Percentiles rank a stretch among this genome's conserved stretches.
phyloP scores from a whole-genome alignment of 2,888 invertebrate species.

The Drosophila lutescens region DNA sequence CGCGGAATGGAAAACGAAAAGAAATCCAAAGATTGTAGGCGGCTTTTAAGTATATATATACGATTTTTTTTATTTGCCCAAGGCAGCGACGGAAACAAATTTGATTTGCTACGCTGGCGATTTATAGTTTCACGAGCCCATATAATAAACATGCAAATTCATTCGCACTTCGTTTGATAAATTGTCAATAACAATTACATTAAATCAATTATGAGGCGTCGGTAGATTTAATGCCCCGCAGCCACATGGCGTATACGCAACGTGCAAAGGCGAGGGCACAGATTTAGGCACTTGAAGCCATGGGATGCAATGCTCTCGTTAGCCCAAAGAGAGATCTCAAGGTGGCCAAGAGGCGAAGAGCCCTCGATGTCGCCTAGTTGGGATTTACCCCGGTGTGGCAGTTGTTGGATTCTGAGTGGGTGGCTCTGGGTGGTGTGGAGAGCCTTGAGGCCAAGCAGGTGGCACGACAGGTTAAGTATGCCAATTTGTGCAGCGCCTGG shows the following conservation, averaged over 20 bases:
- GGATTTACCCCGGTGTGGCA: slow-evolving; percentile 11
- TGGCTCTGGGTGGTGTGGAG: neutral
- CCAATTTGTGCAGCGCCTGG: slow-evolving; percentile 30
- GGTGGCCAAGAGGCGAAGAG: slow-evolving; percentile 22
- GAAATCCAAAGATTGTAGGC: slow-evolving; percentile 56
- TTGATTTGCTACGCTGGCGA: slow-evolving; percentile 22
- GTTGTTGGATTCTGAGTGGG: neutral
- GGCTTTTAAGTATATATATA: slow-evolving; percentile 16
- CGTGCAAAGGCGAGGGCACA: slow-evolving; percentile 26
- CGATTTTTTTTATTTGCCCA: slow-evolving; percentile 40
- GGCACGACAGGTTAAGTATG: slow-evolving; percentile 37
- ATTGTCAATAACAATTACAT: slow-evolving; percentile 51
- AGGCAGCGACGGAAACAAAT: slow-evolving; percentile 42
- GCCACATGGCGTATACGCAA: slow-evolving; percentile 64
- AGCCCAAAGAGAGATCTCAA: slow-evolving; percentile 9
- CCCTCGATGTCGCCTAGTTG: slow-evolving; percentile 37
- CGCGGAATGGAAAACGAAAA: slow-evolving; percentile 19
- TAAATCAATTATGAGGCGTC: slow-evolving; percentile 34
- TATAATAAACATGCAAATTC: slow-evolving; percentile 58
- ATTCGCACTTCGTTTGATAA: slow-evolving; percentile 28
- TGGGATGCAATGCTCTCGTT: slow-evolving; percentile 35
- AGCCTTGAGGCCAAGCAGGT: slow-evolving; percentile 35
- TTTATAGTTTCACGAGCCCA: slow-evolving; percentile 51
- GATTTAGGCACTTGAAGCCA: slow-evolving; percentile 19
- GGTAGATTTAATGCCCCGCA: slow-evolving; percentile 21